These are phyloP conservation scores for Eilema griseolum DNA, from an alignment of 2,888 invertebrate species.

Conservation along the genomic window DNA sequence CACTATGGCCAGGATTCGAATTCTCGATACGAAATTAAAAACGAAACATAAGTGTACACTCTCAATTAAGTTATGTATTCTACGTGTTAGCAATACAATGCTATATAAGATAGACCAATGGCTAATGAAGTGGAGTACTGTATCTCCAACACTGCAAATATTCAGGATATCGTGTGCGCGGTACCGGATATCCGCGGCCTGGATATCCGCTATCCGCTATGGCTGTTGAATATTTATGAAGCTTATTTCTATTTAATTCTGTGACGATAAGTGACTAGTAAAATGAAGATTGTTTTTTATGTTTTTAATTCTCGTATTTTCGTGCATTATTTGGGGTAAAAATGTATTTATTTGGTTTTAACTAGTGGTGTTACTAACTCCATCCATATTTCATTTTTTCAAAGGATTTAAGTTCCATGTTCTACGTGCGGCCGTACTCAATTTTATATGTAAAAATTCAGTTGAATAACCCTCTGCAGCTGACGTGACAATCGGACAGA, in stretches of 20 bases:
- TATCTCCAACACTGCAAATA: slow-evolving; percentile 23
- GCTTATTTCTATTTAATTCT: not conserved
- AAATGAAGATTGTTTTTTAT: not conserved
- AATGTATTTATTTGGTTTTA: too few relatives aligned
- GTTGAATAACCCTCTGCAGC: too few relatives aligned
- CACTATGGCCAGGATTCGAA: too few relatives aligned
- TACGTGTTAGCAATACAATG: slow-evolving; percentile 33
- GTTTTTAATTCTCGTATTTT: not conserved
- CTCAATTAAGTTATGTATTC: not conserved
- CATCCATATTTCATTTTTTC: too few relatives aligned
- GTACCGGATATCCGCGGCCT: not conserved
- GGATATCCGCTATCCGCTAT: slow-evolving; percentile 4
- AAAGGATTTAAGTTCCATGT: too few relatives aligned
- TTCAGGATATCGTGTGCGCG: slow-evolving; percentile 21
- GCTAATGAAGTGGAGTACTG: slow-evolving; percentile 35
- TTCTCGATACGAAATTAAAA: too few relatives aligned
- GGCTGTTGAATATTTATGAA: slow-evolving; percentile 14
- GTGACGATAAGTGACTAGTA: not conserved
- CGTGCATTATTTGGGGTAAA: too few relatives aligned
- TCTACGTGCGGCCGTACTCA: too few relatives aligned
- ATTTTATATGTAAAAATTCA: too few relatives aligned
- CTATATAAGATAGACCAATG: slow-evolving; percentile 29
- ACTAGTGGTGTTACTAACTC: not conserved
- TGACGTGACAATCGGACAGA: too few relatives aligned
- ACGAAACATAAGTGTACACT: not conserved